Percentiles rank a stretch among this genome's conserved stretches.
Conservation (phyloP, 2,888 invertebrate species). For the Cetonia aurata region DNA sequence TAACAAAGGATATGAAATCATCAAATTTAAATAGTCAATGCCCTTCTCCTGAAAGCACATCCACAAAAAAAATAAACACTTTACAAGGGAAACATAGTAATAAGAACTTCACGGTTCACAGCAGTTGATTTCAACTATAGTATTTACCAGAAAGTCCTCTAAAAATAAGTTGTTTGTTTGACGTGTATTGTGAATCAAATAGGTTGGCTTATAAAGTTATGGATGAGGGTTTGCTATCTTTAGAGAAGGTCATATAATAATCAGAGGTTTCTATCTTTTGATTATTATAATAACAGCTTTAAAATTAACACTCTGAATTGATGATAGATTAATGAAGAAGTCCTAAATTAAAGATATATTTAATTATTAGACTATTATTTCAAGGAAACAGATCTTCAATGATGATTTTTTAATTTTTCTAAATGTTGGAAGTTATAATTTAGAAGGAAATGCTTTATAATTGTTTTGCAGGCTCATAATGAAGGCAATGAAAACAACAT, state of each 20-base stretch:
- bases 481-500: constrained; percentile 83
- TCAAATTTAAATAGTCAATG: constrained; percentile 24
- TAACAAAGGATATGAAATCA: constrained; percentile 36
- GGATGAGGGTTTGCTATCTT: no score
- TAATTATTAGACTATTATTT: no score
- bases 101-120: constrained; percentile 25
- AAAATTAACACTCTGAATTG: no score
- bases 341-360: no score
- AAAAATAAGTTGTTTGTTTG: not conserved
- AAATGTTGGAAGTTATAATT: no score
- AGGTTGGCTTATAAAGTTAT: not conserved
- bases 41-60: constrained; percentile 14
- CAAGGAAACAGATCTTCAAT: no score
- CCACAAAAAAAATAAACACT: not conserved
- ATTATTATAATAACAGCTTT: not conserved
- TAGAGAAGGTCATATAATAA: no score
- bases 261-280: not conserved
- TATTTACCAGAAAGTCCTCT: not conserved
- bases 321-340: no score
- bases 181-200: not conserved
- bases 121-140: constrained; percentile 1
- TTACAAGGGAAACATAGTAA: not conserved
- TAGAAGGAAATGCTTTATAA: no score
- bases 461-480: constrained; percentile 72
- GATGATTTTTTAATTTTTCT: no score